A percentile compares a stretch with the other conserved stretches of the same genome.
Evolutionary conservation across 2,888 invertebrate genomes (phyloP).

Genomic region (Serrognathus titanus): DNA sequence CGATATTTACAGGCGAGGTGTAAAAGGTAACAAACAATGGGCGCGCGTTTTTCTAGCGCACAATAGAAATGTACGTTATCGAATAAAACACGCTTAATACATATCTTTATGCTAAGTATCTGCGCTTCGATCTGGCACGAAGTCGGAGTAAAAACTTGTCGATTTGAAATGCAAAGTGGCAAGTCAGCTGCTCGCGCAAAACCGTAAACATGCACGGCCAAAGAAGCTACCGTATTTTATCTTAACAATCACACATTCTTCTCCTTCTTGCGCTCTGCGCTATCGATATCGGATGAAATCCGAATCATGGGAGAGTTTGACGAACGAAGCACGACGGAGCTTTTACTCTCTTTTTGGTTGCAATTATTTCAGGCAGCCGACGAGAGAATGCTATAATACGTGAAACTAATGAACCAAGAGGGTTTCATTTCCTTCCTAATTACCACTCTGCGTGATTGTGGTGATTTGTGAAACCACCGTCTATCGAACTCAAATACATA

Average conservation of each 20-base stretch:
- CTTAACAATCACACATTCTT: conserved; percentile 42
- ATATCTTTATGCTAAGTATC: conserved; percentile 46
- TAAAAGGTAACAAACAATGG: neutral
- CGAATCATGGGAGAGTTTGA: neutral
- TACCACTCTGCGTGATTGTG: too few relatives aligned
- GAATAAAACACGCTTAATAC: conserved; percentile 43
- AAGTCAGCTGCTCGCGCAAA: conserved; percentile 7
- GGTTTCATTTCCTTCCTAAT: too few relatives aligned
- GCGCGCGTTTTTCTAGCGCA: neutral
- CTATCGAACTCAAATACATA: too few relatives aligned
- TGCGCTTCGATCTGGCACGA: conserved; percentile 44
- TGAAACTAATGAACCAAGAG: too few relatives aligned
- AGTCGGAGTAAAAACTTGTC: conserved; percentile 41
- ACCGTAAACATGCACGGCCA: conserved; percentile 24
- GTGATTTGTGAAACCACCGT: too few relatives aligned
- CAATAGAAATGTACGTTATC: conserved; percentile 24
- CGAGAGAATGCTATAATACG: too few relatives aligned
- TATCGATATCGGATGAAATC: conserved; percentile 23
- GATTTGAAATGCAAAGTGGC: conserved; percentile 13
- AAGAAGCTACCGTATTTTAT: conserved; percentile 39
- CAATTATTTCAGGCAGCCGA: too few relatives aligned
- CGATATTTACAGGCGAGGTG: too few relatives aligned
- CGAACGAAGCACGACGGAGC: neutral
- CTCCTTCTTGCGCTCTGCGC: conserved; percentile 20
- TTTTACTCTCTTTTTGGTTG: neutral